phyloP scores from a whole-genome alignment of 2,113 vertebrate genomes.

The Dasyurus viverrinus region DNA sequence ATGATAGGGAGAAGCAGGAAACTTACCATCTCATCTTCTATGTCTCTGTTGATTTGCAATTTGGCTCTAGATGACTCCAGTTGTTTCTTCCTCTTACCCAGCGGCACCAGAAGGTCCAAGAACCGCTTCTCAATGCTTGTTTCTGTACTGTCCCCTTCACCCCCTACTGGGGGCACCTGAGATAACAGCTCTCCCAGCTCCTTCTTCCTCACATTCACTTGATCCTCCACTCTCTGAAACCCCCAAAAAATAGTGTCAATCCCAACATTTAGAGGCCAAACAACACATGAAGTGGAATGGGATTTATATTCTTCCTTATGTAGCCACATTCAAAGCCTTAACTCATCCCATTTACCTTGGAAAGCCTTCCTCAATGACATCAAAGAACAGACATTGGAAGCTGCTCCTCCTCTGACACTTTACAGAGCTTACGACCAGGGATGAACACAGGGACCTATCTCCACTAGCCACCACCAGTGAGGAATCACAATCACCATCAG shows the following conservation, averaged over 20 bases:
- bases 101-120: slow-evolving; percentile 88
- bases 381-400: not conserved
- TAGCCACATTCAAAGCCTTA: not conserved
- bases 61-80: slow-evolving; percentile 89
- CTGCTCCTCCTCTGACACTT: not conserved
- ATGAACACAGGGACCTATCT: too few relatives aligned
- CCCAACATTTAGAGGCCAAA: not conserved
- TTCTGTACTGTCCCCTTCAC: slow-evolving; percentile 85
- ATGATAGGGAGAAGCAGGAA: not conserved
- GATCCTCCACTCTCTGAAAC: slow-evolving; percentile 92
- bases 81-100: slow-evolving; percentile 89
- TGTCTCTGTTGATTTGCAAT: slow-evolving; percentile 93
- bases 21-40: slow-evolving; percentile 94
- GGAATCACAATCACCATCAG: not conserved
- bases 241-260: not conserved
- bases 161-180: slow-evolving; percentile 81
- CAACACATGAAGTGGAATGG: slow-evolving; percentile 7
- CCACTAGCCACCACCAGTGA: not conserved
- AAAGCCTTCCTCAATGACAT: not conserved
- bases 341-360: not conserved
- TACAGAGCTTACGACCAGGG: not conserved
- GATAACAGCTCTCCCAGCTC: slow-evolving; percentile 92
- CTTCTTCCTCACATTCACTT: slow-evolving; percentile 88
- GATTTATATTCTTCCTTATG: not conserved
- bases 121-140: slow-evolving; percentile 88